Percentiles rank a stretch among this genome's conserved stretches.
Conservation (phyloP, 2,113 vertebrate species). For the Pterocles orientalis region DNA sequence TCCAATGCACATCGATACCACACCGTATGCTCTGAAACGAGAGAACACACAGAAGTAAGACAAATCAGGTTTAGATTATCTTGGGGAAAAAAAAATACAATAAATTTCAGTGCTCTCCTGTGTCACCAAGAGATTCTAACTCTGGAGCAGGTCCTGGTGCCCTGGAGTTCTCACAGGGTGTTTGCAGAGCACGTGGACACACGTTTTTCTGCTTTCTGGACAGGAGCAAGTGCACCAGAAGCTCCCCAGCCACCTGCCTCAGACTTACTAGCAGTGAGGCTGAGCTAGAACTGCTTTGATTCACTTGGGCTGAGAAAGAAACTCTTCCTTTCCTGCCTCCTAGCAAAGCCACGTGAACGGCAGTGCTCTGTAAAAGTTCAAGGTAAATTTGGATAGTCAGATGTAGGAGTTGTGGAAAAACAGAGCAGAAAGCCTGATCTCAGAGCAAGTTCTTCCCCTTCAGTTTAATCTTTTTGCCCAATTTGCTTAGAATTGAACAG, state of each 20-base stretch:
- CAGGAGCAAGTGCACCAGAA: neutral
- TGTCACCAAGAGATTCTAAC: neutral
- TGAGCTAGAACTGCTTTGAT: neutral
- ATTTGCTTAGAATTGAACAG: neutral
- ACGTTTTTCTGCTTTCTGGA: neutral
- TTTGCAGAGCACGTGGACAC: neutral
- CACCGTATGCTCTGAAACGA: constrained; percentile 80
- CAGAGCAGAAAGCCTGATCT: neutral
- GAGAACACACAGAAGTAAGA: neutral
- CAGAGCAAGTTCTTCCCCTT: neutral
- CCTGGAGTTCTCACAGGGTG: neutral
- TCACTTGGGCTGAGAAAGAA: neutral
- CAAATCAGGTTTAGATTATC: neutral
- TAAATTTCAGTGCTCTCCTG: neutral
- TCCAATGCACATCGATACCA: constrained; percentile 98
- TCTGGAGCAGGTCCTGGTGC: neutral
- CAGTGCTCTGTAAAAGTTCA: neutral
- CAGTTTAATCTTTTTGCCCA: neutral
- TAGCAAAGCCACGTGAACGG: fast-evolving
- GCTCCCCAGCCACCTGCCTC: neutral
- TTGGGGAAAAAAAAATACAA: neutral
- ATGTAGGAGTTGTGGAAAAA: neutral
- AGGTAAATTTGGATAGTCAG: neutral
- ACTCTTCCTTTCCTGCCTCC: neutral
- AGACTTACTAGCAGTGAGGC: fast-evolving